Evolutionary conservation across 2,113 vertebrate genomes (phyloP).

Genomic region (Hypocryptadius cinnamomeus): DNA sequence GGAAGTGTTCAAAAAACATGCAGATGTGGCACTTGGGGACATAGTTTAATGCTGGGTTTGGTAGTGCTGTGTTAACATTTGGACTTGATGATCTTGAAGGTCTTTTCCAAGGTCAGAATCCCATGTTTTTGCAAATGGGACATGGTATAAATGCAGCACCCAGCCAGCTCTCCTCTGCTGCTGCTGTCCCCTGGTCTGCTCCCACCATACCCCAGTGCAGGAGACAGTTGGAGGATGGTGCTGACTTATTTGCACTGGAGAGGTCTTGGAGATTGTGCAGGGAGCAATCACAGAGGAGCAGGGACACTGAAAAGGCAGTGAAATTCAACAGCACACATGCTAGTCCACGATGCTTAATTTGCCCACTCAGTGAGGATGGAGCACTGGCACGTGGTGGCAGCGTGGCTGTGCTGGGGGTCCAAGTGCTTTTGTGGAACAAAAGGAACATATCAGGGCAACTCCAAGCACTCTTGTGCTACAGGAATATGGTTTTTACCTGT

Average conservation of each 20-base stretch:
- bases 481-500: background rate
- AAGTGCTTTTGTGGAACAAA: background rate
- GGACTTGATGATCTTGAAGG: background rate
- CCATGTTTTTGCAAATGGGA: background rate
- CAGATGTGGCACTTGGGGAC: background rate
- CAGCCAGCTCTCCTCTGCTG: background rate
- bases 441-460: fast-evolving
- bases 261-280: background rate
- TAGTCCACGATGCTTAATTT: fast-evolving
- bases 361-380: fast-evolving
- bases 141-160: fast-evolving
- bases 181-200: fast-evolving
- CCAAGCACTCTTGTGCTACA: background rate
- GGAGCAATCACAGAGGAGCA: fast-evolving
- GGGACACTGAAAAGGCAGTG: fast-evolving
- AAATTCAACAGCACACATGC: fast-evolving
- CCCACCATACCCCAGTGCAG: background rate
- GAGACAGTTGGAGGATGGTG: background rate
- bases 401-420: fast-evolving
- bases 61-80: fast-evolving
- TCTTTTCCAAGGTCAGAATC: background rate
- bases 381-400: fast-evolving
- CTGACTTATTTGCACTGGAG: background rate
- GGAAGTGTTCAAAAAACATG: background rate
- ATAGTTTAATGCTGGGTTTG: background rate